Base-by-base conservation (phyloP, 2,888 invertebrate genomes). In the Cantharis lateralis region DNA sequence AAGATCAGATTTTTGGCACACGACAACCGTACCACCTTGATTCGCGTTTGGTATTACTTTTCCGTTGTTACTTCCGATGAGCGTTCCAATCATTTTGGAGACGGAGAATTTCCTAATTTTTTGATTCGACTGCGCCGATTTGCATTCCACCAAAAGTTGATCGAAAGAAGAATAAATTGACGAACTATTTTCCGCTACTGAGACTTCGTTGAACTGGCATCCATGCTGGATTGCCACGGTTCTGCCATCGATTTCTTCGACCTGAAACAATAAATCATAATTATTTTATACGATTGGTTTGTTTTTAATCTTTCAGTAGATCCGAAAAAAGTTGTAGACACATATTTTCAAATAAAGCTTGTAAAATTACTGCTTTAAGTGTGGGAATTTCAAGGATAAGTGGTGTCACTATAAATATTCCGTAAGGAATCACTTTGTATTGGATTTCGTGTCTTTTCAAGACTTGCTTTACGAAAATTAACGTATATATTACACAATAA, bases 181-280 rank as follows among this genome's bases (percentile, higher is more conserved):
- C 15, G 93, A 91, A 20, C 93, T 93, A 88, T 95, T 95, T 87
- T 95, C 95, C 0, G 95, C 95, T 9, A 95, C 95, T 18, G 94
- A 94, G n/a, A 95, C 93, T 88, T 95, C 95, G 88, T 93, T 92
- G 88, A 95, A 95, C 70, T 93, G 93, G 80, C 93, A 93, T 16
- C 93, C 91, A 85, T 92, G 91, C 75, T 93, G 91, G 62, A 92
- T 90, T 63, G 94, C 93, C 61, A 93, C 86, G 26, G 92, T 90
- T 82, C 93, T 91, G 15, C 94, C 95, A 85, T 95, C 94, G 75
- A 92, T 91, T 84, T 93, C 93, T 66, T 93, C 91, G 76, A 94
- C 93, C 93, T 94, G 90, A n/a, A 89, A 88, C 83, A 84, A 86
- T 76, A 80, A 48, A 48, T 48, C 13, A 13, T 13, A 32, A 4